These are phyloP conservation scores for Ptilonorhynchus violaceus DNA, from an alignment of 2,113 vertebrate species.

Conservation along the genomic window DNA sequence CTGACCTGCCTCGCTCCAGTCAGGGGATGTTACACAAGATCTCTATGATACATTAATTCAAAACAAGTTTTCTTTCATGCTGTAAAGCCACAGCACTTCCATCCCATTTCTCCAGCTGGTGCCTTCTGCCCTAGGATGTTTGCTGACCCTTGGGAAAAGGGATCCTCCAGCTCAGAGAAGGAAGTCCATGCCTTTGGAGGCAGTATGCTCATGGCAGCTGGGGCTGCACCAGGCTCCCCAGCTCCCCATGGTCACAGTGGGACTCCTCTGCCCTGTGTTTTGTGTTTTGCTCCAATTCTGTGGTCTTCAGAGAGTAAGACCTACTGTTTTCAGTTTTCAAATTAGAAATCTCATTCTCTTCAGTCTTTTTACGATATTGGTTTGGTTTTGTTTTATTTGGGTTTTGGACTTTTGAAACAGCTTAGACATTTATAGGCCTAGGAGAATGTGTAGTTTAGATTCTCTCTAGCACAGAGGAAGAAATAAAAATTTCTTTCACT, in stretches of 20 bases:
- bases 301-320: not conserved
- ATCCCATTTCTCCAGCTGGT: not conserved
- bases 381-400: not conserved
- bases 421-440: not conserved
- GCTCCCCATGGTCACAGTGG: not conserved
- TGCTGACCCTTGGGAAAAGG: not conserved
- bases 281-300: not conserved
- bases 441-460: not conserved
- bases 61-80: not conserved
- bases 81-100: not conserved
- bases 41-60: not conserved
- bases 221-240: not conserved
- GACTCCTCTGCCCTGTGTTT: not conserved
- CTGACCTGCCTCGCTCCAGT: not conserved
- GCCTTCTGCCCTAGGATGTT: not conserved
- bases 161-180: rapidly evolving
- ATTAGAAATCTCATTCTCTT: not conserved
- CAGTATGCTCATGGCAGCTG: rapidly evolving
- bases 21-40: not conserved
- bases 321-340: not conserved
- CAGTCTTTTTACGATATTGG: not conserved
- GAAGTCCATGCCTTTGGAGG: not conserved
- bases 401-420: not conserved
- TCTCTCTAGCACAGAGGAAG: not conserved
- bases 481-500: not conserved